Evolutionary conservation across 2,888 invertebrate genomes (phyloP).

Genomic region (Cetonia aurata): DNA sequence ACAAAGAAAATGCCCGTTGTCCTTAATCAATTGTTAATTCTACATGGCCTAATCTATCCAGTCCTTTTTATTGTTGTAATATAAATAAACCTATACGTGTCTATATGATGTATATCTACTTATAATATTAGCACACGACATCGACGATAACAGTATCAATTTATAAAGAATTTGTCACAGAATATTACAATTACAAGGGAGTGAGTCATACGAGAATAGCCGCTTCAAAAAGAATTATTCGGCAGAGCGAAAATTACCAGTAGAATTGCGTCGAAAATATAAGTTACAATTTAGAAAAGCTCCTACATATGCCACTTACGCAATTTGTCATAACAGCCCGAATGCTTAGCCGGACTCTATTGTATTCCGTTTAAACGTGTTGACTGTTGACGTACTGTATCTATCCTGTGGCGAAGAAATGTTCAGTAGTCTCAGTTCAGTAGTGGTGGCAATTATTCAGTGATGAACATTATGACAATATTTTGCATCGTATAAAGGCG

Average conservation of each 20-base stretch:
- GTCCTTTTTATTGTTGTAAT: too few species aligned
- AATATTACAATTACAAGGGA: too few species aligned
- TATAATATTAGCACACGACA: neutral
- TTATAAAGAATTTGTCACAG: neutral
- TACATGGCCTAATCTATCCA: too few species aligned
- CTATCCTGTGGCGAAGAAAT: too few species aligned
- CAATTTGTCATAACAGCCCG: constrained; percentile 24
- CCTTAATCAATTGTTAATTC: too few species aligned
- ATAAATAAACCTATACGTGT: too few species aligned
- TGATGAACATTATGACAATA: neutral
- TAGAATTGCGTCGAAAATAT: constrained; percentile 19
- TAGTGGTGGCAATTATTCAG: constrained; percentile 9
- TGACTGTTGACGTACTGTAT: too few species aligned
- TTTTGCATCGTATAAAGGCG: constrained; percentile 25
- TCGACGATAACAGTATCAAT: neutral
- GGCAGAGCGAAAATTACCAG: too few species aligned
- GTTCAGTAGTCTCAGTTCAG: constrained; percentile 10
- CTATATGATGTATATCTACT: too few species aligned
- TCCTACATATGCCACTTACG: constrained; percentile 33
- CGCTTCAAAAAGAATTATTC: too few species aligned
- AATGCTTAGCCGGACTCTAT: neutral
- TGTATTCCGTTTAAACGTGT: constrained; percentile 31
- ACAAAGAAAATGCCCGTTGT: too few species aligned
- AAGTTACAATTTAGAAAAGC: constrained; percentile 41
- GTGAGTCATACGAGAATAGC: neutral